A percentile compares a stretch with the other conserved stretches of the same genome.
Conservation (phyloP, 1,140 invertebrate genomes). For the Cyclargus thomasi region DNA sequence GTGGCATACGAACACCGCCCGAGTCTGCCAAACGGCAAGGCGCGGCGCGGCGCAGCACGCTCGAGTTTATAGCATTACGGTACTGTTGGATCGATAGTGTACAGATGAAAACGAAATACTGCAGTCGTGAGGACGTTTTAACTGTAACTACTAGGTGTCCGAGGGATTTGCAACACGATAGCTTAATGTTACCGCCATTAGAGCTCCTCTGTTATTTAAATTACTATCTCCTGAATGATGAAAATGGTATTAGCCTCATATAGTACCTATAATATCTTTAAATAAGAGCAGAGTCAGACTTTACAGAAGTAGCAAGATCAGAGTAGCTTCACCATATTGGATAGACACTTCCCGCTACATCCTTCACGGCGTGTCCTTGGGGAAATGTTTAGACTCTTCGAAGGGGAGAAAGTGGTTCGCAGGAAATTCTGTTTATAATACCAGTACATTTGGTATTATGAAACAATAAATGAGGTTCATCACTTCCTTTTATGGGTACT, state of each 20-base stretch:
- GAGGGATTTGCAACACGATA: background rate
- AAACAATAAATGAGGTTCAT: background rate
- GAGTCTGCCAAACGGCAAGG: background rate
- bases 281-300: too few relatives aligned
- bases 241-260: background rate
- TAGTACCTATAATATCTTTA: background rate
- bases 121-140: constrained; percentile 3
- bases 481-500: background rate
- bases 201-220: too few relatives aligned
- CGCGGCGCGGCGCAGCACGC: constrained; percentile 5
- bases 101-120: constrained; percentile 14
- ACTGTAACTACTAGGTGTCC: background rate
- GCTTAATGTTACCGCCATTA: too few relatives aligned
- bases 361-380: background rate
- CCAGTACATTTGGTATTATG: background rate
- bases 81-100: constrained; percentile 11
- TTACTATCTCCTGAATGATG: too few relatives aligned
- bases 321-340: too few relatives aligned
- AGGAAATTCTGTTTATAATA: background rate
- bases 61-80: constrained; percentile 9
- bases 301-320: background rate
- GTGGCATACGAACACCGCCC: background rate
- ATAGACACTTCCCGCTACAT: background rate
- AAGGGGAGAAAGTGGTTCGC: background rate
- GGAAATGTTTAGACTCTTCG: background rate